These are phyloP conservation scores for Lynx canadensis DNA, from an alignment of 2,113 vertebrate species.

Conservation along the genomic window DNA sequence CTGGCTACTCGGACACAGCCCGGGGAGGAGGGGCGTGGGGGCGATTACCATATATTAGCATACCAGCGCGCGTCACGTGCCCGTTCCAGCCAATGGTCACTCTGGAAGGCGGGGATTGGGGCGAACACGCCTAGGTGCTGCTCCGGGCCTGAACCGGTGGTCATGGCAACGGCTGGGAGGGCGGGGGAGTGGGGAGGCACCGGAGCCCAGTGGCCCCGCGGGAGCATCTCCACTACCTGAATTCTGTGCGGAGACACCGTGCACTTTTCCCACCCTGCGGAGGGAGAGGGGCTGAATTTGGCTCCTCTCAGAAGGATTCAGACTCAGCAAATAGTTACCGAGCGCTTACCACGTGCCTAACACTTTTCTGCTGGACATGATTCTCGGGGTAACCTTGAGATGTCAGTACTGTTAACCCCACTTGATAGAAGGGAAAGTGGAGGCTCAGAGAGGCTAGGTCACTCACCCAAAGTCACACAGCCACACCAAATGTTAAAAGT, in stretches of 20 bases:
- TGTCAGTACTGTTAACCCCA: background rate
- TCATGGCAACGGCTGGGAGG: conserved; percentile 75
- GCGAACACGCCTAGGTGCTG: conserved; percentile 56
- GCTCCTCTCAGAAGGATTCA: background rate
- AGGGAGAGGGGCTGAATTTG: background rate
- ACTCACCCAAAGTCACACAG: background rate
- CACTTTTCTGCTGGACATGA: background rate
- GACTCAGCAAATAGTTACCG: background rate
- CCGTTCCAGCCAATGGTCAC: conserved; percentile 72
- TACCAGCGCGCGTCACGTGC: conserved; percentile 79
- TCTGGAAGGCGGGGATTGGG: conserved; percentile 44
- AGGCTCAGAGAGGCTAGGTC: background rate
- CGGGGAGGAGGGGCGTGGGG: conserved; percentile 64
- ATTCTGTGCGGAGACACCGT: background rate
- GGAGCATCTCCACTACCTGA: conserved; percentile 61
- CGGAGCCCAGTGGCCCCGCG: background rate
- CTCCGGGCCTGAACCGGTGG: conserved; percentile 70
- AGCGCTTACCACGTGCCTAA: background rate
- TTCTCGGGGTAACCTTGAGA: background rate
- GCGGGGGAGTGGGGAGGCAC: background rate
- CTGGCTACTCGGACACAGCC: conserved; percentile 56
- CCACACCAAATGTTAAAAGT: background rate
- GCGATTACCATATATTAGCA: conserved; percentile 84
- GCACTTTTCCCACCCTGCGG: background rate
- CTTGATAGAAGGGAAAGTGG: background rate